Conservation (phyloP, 2,113 vertebrate species). For the Morphnarchus princeps region DNA sequence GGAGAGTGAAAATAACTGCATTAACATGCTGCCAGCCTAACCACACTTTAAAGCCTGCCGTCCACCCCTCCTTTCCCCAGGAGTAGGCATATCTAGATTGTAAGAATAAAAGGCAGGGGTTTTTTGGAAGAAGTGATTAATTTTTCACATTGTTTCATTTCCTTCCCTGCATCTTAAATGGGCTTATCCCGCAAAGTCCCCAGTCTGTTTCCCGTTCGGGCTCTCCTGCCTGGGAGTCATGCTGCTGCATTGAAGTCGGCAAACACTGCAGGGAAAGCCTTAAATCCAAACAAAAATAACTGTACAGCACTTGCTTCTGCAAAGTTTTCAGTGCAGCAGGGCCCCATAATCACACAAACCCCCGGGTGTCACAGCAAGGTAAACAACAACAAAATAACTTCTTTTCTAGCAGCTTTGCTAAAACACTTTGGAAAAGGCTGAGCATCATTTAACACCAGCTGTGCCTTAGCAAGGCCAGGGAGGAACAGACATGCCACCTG, state of each 20-base stretch:
- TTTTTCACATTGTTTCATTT: neutral
- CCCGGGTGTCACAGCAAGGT: neutral
- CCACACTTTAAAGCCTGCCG: rapidly evolving
- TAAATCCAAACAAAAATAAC: neutral
- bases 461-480: neutral
- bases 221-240: neutral
- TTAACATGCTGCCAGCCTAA: neutral
- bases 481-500: neutral
- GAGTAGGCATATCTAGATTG: neutral
- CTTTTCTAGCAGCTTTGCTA: neutral
- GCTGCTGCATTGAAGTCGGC: neutral
- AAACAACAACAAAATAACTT: neutral
- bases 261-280: neutral
- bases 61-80: neutral
- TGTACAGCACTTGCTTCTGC: neutral
- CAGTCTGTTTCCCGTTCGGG: neutral
- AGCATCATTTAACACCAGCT: neutral
- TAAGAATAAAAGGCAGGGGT: neutral
- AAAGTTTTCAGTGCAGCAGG: neutral
- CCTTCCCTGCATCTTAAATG: neutral
- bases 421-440: neutral
- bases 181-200: neutral
- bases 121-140: neutral
- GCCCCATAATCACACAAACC: neutral
- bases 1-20: neutral